Conservation (phyloP, 1,140 invertebrate species). For the Lerema accius region DNA sequence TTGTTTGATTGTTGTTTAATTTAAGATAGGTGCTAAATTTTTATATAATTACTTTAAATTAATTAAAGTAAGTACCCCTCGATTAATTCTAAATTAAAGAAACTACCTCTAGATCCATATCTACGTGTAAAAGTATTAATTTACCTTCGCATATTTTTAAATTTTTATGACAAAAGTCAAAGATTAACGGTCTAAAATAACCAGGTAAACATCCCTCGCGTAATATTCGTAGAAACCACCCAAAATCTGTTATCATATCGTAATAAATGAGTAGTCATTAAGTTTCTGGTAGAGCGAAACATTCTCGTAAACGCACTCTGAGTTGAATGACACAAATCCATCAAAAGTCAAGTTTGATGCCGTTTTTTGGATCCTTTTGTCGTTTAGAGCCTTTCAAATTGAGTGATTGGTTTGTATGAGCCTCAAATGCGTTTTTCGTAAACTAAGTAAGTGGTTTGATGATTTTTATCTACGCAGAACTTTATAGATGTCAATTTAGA, state of each 20-base stretch:
- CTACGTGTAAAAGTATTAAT: too few relatives aligned
- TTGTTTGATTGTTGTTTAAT: too few relatives aligned
- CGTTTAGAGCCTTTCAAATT: conserved; percentile 12
- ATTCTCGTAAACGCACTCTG: conserved; percentile 31
- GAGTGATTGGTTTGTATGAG: conserved; percentile 22
- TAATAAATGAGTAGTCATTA: conserved; percentile 60
- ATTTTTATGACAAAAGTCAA: too few relatives aligned
- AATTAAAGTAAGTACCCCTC: too few relatives aligned
- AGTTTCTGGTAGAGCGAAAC: conserved; percentile 35
- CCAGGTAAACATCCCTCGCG: conserved; percentile 1
- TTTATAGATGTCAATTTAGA: not conserved
- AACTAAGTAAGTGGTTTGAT: not conserved
- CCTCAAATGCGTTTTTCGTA: not conserved
- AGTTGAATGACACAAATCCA: conserved; percentile 62
- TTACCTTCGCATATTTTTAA: too few relatives aligned
- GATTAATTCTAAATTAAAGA: too few relatives aligned
- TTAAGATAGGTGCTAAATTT: too few relatives aligned
- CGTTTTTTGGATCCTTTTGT: conserved; percentile 25
- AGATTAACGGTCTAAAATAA: not conserved
- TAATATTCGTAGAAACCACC: conserved; percentile 46
- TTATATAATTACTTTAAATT: too few relatives aligned
- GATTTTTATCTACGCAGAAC: not conserved
- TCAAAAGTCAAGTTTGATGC: conserved; percentile 40
- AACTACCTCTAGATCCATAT: too few relatives aligned
- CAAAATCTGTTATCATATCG: conserved; percentile 35